These are phyloP conservation scores for Pinctada fucata DNA, from an alignment of 2,888 invertebrate species.

Conservation along the genomic window DNA sequence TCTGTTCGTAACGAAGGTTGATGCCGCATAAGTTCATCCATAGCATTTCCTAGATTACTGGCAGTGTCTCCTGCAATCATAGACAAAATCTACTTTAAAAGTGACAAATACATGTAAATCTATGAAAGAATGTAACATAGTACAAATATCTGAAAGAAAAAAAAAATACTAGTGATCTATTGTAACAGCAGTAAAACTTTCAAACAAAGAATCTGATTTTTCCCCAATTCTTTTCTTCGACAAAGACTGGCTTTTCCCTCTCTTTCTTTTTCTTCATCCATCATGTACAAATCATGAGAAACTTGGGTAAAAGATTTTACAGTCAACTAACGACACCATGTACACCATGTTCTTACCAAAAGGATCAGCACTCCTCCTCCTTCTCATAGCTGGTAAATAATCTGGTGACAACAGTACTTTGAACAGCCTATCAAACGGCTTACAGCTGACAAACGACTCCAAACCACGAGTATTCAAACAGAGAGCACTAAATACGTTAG, in stretches of 20 bases:
- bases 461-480: conserved; percentile 90
- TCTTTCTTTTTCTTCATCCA: no score
- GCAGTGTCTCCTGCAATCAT: conserved; percentile 81
- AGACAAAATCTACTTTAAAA: not conserved
- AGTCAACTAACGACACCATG: no score
- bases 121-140: no score
- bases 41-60: conserved; percentile 89
- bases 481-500: conserved; percentile 89
- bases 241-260: no score
- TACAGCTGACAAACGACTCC: conserved; percentile 86
- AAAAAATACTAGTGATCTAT: no score
- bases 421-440: conserved; percentile 89
- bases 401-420: conserved; percentile 85
- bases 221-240: no score
- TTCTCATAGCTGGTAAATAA: conserved; percentile 90
- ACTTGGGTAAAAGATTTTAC: no score
- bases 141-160: no score
- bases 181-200: no score
- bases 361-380: conserved; percentile 86
- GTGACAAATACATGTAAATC: no score
- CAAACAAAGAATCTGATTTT: no score
- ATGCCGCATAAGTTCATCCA: conserved; percentile 93
- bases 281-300: no score
- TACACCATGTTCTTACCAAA: conserved; percentile 66
- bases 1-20: conserved; percentile 88